These are phyloP conservation scores for Laticauda laticaudata DNA, from an alignment of 2,113 vertebrate species.

Conservation along the genomic window DNA sequence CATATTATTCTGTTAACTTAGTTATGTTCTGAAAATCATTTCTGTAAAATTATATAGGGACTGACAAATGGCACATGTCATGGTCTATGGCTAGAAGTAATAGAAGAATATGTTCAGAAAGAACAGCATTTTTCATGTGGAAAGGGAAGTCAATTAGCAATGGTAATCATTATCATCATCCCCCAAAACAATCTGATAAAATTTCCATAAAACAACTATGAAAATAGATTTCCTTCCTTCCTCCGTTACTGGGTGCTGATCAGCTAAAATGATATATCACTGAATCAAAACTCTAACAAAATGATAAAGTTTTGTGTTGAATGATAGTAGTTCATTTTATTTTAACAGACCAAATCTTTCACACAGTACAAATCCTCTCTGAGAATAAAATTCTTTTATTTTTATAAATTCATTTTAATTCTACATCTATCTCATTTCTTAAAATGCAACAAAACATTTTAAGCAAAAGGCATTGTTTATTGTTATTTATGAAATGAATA, in stretches of 20 bases:
- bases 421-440: background rate
- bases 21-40: background rate
- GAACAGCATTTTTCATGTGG: background rate
- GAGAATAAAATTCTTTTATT: background rate
- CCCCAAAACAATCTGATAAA: background rate
- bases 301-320: background rate
- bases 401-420: background rate
- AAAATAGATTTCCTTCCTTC: background rate
- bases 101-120: slow-evolving; percentile 8
- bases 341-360: background rate
- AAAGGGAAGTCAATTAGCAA: slow-evolving; percentile 14
- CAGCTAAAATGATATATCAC: background rate
- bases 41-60: rapidly evolving
- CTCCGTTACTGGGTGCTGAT: background rate
- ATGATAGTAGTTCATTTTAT: background rate
- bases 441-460: background rate
- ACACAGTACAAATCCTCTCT: background rate
- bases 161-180: background rate
- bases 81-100: background rate
- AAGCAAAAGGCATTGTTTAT: background rate
- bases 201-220: background rate
- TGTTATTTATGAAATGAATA: background rate
- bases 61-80: background rate
- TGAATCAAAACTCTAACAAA: background rate
- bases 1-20: background rate